A percentile compares a stretch with the other conserved stretches of the same genome.
Conservation (phyloP, 1,140 invertebrate species). For the Oncopodura yosiiana region DNA sequence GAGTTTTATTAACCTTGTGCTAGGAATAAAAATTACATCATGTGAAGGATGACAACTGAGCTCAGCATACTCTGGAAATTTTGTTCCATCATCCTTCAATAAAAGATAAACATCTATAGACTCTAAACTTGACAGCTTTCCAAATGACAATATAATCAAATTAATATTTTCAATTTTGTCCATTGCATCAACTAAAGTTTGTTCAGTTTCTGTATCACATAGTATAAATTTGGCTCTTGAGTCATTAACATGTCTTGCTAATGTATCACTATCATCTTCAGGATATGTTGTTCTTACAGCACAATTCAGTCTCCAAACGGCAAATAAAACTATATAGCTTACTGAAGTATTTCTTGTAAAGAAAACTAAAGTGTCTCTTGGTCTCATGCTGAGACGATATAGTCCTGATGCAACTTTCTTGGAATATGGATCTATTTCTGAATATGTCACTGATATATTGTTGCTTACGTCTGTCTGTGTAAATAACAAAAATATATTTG, state of each 20-base stretch:
- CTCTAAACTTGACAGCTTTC: background rate
- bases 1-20: background rate
- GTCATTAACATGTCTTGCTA: background rate
- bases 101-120: background rate
- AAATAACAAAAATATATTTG: too few species aligned
- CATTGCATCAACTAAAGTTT: background rate
- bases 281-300: background rate
- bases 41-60: background rate
- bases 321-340: background rate
- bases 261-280: background rate
- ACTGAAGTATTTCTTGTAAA: background rate
- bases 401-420: background rate
- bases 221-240: background rate
- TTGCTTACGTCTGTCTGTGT: too few species aligned
- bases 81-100: constrained; percentile 2
- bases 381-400: background rate
- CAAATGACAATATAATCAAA: background rate
- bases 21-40: background rate
- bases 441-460: too few species aligned
- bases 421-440: background rate
- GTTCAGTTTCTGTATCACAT: background rate
- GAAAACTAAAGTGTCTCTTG: background rate
- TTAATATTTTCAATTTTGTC: background rate
- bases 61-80: background rate
- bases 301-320: background rate